These are phyloP conservation scores for Sinelater perroti DNA, from an alignment of 2,888 invertebrate species.

Conservation along the genomic window DNA sequence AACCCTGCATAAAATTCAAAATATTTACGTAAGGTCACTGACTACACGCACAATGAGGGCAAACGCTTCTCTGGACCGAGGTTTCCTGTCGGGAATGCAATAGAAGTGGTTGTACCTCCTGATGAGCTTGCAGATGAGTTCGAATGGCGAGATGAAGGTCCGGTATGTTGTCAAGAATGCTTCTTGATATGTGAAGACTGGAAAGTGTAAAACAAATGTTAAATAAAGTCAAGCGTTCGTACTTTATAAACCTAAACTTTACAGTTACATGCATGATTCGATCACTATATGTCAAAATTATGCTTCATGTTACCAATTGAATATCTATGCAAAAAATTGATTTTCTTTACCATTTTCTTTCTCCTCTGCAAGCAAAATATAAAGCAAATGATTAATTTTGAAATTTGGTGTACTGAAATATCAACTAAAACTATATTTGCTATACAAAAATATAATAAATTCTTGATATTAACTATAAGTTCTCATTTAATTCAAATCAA, in stretches of 20 bases:
- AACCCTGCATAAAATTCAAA: constrained; percentile 4
- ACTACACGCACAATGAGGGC: constrained; percentile 93
- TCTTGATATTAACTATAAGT: too few relatives aligned
- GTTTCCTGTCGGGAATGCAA: constrained; percentile 76
- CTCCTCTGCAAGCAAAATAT: constrained; percentile 51
- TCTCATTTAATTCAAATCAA: too few relatives aligned
- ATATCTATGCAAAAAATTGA: too few relatives aligned
- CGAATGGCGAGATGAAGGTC: constrained; percentile 90
- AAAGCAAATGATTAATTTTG: background rate
- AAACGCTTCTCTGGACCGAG: constrained; percentile 86
- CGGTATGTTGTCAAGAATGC: constrained; percentile 98
- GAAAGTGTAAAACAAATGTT: too few relatives aligned
- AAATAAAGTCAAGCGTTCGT: too few relatives aligned
- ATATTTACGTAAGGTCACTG: constrained; percentile 92
- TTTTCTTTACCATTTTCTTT: constrained; percentile 60
- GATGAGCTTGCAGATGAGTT: constrained; percentile 86
- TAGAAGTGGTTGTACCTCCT: constrained; percentile 80
- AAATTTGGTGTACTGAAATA: constrained; percentile 3
- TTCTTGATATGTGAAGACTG: constrained; percentile 94
- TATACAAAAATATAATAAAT: too few relatives aligned
- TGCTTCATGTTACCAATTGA: background rate
- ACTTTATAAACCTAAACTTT: too few relatives aligned
- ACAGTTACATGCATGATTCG: too few relatives aligned
- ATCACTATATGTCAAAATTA: background rate
- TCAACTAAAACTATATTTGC: too few relatives aligned